Base-by-base conservation (phyloP, 2,113 vertebrate genomes). In the Pao palembangensis region DNA sequence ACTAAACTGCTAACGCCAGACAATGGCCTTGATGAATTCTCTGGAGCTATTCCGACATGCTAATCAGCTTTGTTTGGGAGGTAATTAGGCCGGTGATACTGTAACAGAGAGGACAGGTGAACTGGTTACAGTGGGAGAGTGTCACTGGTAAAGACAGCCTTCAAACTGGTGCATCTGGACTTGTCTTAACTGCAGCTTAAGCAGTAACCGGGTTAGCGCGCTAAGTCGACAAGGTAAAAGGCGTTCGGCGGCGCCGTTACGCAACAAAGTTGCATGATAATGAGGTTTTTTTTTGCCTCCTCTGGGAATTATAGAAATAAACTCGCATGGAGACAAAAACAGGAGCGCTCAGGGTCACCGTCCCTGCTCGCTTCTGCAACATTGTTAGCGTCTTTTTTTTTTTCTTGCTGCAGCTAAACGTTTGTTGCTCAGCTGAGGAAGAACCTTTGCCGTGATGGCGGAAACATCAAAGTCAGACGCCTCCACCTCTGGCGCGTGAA, bases 231-330 rank as follows among this genome's bases (percentile, higher is more conserved):
- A 48, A 63, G 58, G 70, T 68, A 73, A 64, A 64, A 60, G 20
- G 53, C 69, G 68, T 73, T 73, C 60, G 61, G 51, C 55, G 38
- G 73, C 60, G 66, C 75, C 67, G 69, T 43, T 44, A 67, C 71
- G 73, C 43, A 61, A 75, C 56, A 80, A 75, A 73, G 78, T 76
- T 78, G 34, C 67, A 74, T 58, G 58, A 61, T 83, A 66, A 88
- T 77, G 73, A 83, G 76, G 70, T 68, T 51, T 63, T 73, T 31
- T 69, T 66, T 60, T 31, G 1, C 8, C 28, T 69, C 72, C 31
- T 51, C 5, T 17, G 71, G 57, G 69, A 76, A 14, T 71, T 10
- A 17, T 67, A 43, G 53, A 73, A 72, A 64, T 67, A 60, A 0
- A 78, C 81, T 76, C 78, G 64, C 67, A 61, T 63, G 42, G 69